Conservation (phyloP, 2,113 vertebrate genomes). For the Lonchura striata region DNA sequence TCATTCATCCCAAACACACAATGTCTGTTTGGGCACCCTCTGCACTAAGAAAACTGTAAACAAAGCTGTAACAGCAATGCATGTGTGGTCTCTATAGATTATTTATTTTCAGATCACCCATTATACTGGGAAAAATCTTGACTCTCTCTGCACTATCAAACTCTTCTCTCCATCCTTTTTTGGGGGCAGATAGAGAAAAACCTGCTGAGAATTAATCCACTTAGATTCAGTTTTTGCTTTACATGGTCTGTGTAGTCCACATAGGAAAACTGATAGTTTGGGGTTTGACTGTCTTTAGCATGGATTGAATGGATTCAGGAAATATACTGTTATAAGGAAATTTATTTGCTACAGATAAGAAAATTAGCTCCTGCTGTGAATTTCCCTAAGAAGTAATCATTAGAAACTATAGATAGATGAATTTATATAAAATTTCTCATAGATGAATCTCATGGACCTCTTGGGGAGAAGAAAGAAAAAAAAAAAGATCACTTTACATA, state of each 20-base stretch:
- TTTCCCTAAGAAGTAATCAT: background rate
- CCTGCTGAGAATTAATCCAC: background rate
- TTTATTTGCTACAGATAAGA: background rate
- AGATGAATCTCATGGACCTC: background rate
- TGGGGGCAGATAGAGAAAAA: background rate
- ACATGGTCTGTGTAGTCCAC: accelerated
- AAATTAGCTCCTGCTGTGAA: background rate
- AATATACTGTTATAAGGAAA: background rate
- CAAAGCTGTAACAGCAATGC: background rate
- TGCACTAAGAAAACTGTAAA: background rate
- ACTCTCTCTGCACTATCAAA: background rate
- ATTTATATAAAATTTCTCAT: background rate
- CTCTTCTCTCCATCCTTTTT: background rate
- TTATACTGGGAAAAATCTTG: background rate
- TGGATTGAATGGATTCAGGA: background rate
- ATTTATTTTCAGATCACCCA: background rate
- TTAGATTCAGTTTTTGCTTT: background rate
- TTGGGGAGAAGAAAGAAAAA: too few species aligned
- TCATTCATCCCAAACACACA: background rate
- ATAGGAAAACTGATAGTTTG: background rate
- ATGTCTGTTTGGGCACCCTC: background rate
- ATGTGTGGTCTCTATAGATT: background rate
- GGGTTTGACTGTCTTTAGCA: background rate
- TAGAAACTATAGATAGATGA: background rate
- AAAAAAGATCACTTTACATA: background rate